Conservation (phyloP, 1,140 invertebrate species). For the Magallana gigas region DNA sequence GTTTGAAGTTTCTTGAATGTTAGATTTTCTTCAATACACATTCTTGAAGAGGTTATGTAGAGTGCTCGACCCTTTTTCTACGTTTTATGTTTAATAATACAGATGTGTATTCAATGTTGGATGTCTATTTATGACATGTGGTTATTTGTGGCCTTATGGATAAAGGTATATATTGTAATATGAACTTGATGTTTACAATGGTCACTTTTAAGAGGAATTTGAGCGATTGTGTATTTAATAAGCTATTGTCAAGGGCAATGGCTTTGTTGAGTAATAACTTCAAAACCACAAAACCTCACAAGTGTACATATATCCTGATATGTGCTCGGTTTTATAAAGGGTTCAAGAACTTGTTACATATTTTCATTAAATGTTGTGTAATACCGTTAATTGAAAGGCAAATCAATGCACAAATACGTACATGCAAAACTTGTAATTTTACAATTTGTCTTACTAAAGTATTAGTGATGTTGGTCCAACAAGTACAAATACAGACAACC, state of each 20-base stretch:
- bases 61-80: neutral
- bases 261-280: neutral
- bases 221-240: neutral
- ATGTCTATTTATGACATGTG: too few relatives aligned
- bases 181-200: neutral
- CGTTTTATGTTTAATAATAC: neutral
- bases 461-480: too few relatives aligned
- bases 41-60: neutral
- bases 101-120: neutral
- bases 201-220: neutral
- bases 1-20: neutral
- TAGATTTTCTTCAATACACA: neutral
- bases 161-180: neutral
- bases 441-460: too few relatives aligned
- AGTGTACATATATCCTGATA: neutral
- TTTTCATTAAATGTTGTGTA: too few relatives aligned
- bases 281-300: constrained; percentile 1
- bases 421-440: too few relatives aligned
- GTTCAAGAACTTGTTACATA: too few relatives aligned
- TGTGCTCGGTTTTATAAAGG: too few relatives aligned
- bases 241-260: neutral
- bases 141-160: neutral
- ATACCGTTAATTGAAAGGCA: too few relatives aligned
- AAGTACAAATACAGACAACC: too few relatives aligned
- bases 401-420: too few relatives aligned